These are phyloP conservation scores for Thereva unica DNA, from an alignment of 2,888 invertebrate genomes.

Conservation along the genomic window DNA sequence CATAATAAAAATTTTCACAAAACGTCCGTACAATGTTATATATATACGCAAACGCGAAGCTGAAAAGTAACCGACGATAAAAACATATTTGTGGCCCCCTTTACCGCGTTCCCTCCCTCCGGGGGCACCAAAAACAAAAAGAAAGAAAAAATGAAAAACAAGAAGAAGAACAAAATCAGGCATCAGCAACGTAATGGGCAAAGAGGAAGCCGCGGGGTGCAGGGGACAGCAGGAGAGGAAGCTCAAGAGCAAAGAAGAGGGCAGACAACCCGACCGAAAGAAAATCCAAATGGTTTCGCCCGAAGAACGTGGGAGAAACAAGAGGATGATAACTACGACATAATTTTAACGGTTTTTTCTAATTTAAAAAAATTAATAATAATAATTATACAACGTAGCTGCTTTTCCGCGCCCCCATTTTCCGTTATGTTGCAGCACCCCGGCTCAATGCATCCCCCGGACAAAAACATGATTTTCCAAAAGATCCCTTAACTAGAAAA, in stretches of 20 bases:
- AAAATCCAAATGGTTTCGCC: conserved; percentile 28
- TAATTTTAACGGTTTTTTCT: too few relatives aligned
- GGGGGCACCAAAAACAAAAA: too few relatives aligned
- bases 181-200: conserved; percentile 23
- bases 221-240: conserved; percentile 33
- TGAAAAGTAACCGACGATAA: conserved; percentile 34
- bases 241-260: conserved; percentile 39
- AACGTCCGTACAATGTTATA: conserved; percentile 38
- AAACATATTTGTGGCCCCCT: conserved; percentile 17
- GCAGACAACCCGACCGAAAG: conserved; percentile 37
- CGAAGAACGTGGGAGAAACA: conserved; percentile 33
- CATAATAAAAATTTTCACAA: conserved; percentile 31
- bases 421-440: too few relatives aligned
- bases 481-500: too few relatives aligned
- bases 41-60: conserved; percentile 38
- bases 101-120: too few relatives aligned
- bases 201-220: conserved; percentile 25
- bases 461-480: too few relatives aligned
- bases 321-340: too few relatives aligned
- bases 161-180: conserved; percentile 32
- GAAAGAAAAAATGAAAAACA: background rate
- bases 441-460: too few relatives aligned
- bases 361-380: too few relatives aligned
- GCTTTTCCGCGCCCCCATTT: too few relatives aligned
- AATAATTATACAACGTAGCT: too few relatives aligned